Percentiles rank a stretch among this genome's conserved stretches.
These are phyloP conservation scores for Xiphophorus couchianus DNA, from an alignment of 2,113 vertebrate genomes.

Conservation along the genomic window DNA sequence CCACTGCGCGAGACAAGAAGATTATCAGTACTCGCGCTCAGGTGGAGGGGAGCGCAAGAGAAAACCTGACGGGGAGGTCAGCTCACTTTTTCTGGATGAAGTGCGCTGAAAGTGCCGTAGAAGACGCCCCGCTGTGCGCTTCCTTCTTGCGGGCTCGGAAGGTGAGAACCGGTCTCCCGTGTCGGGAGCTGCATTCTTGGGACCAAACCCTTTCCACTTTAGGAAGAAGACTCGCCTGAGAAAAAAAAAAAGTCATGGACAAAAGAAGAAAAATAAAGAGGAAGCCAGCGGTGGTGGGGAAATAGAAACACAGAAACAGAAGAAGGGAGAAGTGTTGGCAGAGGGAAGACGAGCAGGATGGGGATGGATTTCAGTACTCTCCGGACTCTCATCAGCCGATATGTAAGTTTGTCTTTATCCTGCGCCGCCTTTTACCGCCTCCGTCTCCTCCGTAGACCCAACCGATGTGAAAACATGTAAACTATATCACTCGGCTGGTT, in stretches of 20 bases:
- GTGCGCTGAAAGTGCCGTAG: slow-evolving; percentile 18
- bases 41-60: slow-evolving; percentile 11
- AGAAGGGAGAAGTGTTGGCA: slow-evolving; percentile 25
- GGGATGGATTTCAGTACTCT: slow-evolving; percentile 89
- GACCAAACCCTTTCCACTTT: slow-evolving; percentile 3
- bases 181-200: background rate
- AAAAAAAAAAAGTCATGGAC: slow-evolving; percentile 66
- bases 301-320: background rate
- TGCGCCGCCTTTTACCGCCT: too few relatives aligned
- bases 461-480: background rate
- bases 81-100: slow-evolving; percentile 4
- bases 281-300: slow-evolving; percentile 56
- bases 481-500: slow-evolving; percentile 3
- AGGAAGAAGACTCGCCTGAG: slow-evolving; percentile 39
- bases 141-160: background rate
- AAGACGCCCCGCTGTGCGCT: slow-evolving; percentile 5
- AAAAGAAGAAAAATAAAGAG: slow-evolving; percentile 51
- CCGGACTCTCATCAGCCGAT: slow-evolving; percentile 91
- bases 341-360: slow-evolving; percentile 58
- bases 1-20: slow-evolving; percentile 49
- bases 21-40: slow-evolving; percentile 40
- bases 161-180: slow-evolving; percentile 15
- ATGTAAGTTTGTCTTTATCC: slow-evolving; percentile 81
- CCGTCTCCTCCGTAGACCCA: background rate
- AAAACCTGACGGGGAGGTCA: slow-evolving; percentile 6